Percentiles rank a stretch among this genome's conserved stretches.
Evolutionary conservation across 1,140 invertebrate species (phyloP).

Genomic region (Ostrea edulis): DNA sequence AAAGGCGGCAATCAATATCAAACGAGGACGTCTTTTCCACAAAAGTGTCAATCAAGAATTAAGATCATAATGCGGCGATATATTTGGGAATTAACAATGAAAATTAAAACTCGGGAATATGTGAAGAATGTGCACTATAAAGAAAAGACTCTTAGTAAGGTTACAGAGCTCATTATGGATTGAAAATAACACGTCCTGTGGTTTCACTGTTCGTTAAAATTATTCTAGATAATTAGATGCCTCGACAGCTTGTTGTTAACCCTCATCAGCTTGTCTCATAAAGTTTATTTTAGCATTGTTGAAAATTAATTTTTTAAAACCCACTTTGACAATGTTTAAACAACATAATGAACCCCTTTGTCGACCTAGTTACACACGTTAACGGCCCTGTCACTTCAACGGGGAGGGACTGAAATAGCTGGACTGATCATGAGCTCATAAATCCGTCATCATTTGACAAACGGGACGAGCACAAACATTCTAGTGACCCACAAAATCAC

Average conservation of each 20-base stretch:
- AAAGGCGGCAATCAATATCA: too few species aligned
- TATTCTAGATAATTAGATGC: neutral
- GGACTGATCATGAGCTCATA: neutral
- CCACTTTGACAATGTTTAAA: neutral
- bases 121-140: neutral
- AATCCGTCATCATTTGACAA: conserved; percentile 5
- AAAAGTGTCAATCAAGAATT: too few species aligned
- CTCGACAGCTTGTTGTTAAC: neutral
- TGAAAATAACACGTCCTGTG: conserved; percentile 12
- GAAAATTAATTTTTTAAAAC: conserved; percentile 7
- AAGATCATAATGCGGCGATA: too few species aligned
- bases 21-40: too few species aligned
- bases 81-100: too few species aligned
- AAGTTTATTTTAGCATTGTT: neutral
- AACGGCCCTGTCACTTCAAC: neutral
- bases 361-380: neutral
- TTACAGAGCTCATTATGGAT: neutral
- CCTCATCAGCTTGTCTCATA: conserved; percentile 5
- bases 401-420: neutral
- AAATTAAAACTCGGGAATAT: neutral
- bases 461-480: neutral
- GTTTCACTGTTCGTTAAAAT: neutral
- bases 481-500: neutral
- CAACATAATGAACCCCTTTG: conserved; percentile 3
- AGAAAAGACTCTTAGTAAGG: neutral